These are phyloP conservation scores for Mandrillus leucophaeus DNA, from an alignment of 2,113 vertebrate genomes.

Conservation along the genomic window DNA sequence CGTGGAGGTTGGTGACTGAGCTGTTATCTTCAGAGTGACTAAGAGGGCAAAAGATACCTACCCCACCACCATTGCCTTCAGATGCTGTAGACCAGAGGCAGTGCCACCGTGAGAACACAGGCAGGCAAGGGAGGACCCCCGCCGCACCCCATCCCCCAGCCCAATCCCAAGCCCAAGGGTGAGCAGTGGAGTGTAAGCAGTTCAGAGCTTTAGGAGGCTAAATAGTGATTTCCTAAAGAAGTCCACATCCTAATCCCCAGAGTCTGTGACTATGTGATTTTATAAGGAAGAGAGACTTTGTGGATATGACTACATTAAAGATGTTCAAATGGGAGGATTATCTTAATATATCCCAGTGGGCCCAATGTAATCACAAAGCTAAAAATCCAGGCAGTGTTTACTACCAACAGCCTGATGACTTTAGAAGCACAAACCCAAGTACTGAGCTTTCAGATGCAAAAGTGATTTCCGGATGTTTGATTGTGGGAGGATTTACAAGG, in stretches of 20 bases:
- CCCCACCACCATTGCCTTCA: background rate
- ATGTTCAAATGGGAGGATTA: background rate
- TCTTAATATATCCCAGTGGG: background rate
- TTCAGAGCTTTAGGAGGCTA: background rate
- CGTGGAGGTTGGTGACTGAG: background rate
- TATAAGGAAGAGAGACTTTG: background rate
- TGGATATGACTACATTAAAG: background rate
- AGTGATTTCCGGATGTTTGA: background rate
- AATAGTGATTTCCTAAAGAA: background rate
- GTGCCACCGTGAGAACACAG: background rate
- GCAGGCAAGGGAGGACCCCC: background rate
- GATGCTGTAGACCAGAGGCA: background rate
- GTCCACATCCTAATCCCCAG: background rate
- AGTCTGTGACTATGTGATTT: background rate
- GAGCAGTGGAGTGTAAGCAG: too few species aligned
- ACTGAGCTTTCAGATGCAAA: background rate
- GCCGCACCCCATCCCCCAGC: background rate
- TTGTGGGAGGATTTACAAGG: background rate
- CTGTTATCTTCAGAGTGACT: background rate
- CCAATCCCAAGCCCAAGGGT: background rate
- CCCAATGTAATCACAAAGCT: background rate
- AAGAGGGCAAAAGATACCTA: background rate
- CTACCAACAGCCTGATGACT: background rate
- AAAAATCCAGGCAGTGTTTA: background rate
- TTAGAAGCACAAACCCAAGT: background rate